Evolutionary conservation across 2,113 vertebrate species (phyloP).

Genomic region (Eulacestoma nigropectus): DNA sequence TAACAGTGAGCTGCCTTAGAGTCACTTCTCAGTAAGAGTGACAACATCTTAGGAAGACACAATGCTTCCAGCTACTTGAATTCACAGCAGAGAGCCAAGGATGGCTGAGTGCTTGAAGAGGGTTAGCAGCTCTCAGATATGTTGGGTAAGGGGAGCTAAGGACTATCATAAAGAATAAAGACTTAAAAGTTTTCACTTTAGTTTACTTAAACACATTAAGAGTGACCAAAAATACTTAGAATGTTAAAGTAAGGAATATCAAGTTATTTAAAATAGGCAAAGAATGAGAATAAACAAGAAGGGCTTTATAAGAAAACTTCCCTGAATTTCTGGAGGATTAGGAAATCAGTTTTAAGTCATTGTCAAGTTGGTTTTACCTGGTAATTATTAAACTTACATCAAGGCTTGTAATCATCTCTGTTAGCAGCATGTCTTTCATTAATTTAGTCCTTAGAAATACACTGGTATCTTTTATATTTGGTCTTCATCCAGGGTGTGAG

Average conservation of each 20-base stretch:
- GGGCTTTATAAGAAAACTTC: neutral
- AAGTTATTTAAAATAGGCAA: neutral
- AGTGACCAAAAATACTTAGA: neutral
- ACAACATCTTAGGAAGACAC: neutral
- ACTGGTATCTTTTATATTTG: neutral
- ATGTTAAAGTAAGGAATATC: neutral
- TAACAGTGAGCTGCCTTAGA: neutral
- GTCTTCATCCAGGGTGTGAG: neutral
- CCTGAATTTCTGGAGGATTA: neutral
- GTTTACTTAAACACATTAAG: neutral
- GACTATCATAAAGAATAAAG: neutral
- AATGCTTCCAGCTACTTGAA: neutral
- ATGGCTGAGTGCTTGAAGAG: neutral
- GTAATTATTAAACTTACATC: neutral
- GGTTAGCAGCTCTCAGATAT: neutral
- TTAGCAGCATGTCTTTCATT: neutral
- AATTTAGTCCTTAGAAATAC: neutral
- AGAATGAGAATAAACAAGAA: neutral
- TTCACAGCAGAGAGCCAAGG: neutral
- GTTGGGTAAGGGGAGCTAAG: neutral
- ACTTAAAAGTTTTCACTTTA: neutral
- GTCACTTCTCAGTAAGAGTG: neutral
- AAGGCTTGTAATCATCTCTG: neutral
- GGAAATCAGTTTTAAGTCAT: neutral
- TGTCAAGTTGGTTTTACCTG: neutral